Conservation (phyloP, 2,888 invertebrate species). For the Drosophila phalerata region DNA sequence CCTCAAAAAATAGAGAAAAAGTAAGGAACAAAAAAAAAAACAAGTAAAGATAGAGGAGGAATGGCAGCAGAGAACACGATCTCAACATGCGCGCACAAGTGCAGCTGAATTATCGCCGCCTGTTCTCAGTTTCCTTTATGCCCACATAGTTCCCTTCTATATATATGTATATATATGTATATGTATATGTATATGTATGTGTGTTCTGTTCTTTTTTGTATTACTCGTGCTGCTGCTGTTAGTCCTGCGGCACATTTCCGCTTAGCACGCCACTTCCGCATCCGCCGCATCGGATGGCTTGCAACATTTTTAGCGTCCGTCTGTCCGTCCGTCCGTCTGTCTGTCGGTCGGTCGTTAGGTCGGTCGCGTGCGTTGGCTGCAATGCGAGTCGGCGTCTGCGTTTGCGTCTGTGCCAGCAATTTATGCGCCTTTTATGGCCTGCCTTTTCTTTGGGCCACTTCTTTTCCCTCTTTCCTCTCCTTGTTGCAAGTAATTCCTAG, state of each 20-base stretch:
- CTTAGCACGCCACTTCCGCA: conserved; percentile 72
- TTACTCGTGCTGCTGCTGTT: conserved; percentile 29
- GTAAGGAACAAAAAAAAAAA: background rate
- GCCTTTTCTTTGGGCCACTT: conserved; percentile 67
- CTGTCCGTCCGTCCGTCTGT: background rate
- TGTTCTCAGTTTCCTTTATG: conserved; percentile 54
- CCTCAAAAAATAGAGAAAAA: conserved; percentile 61
- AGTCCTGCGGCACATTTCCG: conserved; percentile 80
- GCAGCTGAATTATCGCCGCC: conserved; percentile 68
- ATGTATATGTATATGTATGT: background rate
- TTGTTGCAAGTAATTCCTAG: conserved; percentile 62
- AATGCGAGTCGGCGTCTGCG: conserved; percentile 32
- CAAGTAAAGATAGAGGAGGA: background rate
- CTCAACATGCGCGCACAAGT: conserved; percentile 75
- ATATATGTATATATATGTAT: background rate
- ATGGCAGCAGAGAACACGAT: conserved; percentile 52
- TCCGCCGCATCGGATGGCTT: conserved; percentile 60
- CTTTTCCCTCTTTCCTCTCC: conserved; percentile 6
- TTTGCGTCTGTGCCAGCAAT: conserved; percentile 56
- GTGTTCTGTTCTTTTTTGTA: conserved; percentile 8
- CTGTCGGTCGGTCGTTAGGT: background rate
- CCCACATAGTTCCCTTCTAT: conserved; percentile 41
- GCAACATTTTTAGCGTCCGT: conserved; percentile 70
- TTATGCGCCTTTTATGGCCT: conserved; percentile 73
- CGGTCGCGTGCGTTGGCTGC: conserved; percentile 30